phyloP scores from a whole-genome alignment of 2,888 invertebrate species.

The Nemotelus pantherinus region DNA sequence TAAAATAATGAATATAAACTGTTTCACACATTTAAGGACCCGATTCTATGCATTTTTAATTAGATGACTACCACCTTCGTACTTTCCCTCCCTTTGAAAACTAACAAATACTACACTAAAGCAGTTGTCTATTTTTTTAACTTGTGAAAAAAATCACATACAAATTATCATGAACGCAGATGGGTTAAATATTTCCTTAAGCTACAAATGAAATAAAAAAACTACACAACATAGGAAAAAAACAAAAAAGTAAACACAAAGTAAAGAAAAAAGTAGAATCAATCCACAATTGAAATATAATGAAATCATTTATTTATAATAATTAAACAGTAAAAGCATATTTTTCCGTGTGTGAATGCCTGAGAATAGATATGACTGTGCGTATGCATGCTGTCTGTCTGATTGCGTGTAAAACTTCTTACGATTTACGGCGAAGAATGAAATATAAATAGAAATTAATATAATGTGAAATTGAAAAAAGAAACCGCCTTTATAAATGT shows the following conservation, averaged over 20 bases:
- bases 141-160: no score
- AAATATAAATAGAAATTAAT: conserved; percentile 14
- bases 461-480: not conserved
- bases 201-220: conserved; percentile 18
- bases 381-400: conserved; percentile 2
- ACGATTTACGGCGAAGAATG: not conserved
- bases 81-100: no score
- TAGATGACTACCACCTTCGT: no score
- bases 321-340: conserved; percentile 8
- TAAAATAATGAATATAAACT: no score
- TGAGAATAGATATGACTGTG: not conserved
- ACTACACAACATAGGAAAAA: conserved; percentile 1
- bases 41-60: no score
- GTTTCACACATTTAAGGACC: no score
- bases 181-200: no score
- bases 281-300: not conserved
- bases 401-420: not conserved
- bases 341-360: conserved; percentile 12
- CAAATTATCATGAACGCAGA: no score
- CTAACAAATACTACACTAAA: no score
- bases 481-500: conserved; percentile 32
- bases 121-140: conserved; percentile 39
- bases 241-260: conserved; percentile 5
- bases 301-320: conserved; percentile 34
- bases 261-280: conserved; percentile 1